A percentile compares a stretch with the other conserved stretches of the same genome.
Evolutionary conservation across 2,888 invertebrate species (phyloP).

Genomic region (Dromius quadrimaculatus): DNA sequence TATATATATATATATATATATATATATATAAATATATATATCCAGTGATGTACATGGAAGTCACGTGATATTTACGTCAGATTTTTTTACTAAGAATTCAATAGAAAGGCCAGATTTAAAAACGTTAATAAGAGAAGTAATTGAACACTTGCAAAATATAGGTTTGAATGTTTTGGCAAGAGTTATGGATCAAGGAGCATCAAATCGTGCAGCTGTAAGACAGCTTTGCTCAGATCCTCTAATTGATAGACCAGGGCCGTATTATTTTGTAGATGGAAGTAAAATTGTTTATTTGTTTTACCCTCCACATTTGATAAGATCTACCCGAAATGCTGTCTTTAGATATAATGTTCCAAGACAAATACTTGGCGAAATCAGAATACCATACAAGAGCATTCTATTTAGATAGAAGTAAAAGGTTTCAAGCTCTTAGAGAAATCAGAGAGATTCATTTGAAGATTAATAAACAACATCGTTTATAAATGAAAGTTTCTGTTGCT

Average conservation of each 20-base stretch:
- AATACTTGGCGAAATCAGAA: constrained; percentile 6
- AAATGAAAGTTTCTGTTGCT: constrained; percentile 22
- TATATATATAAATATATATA: too few species aligned
- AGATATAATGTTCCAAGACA: constrained; percentile 6
- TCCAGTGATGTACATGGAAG: too few species aligned
- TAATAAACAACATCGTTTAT: not conserved
- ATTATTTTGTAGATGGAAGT: constrained; percentile 1
- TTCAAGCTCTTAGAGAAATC: constrained; percentile 25
- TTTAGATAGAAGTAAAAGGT: constrained; percentile 12
- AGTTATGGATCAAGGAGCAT: not conserved
- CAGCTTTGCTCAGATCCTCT: not conserved
- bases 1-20: too few species aligned
- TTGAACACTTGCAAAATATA: not conserved
- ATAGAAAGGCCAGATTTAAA: not conserved
- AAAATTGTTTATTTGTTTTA: constrained; percentile 16
- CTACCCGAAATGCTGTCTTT: constrained; percentile 13
- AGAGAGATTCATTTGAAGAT: constrained; percentile 1
- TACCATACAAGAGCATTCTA: not conserved
- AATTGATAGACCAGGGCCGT: not conserved
- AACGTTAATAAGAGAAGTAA: not conserved
- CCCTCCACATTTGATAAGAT: constrained; percentile 20
- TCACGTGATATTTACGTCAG: too few species aligned
- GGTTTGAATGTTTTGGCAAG: constrained; percentile 13
- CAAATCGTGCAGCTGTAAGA: constrained; percentile 6
- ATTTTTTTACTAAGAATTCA: not conserved